phyloP scores from a whole-genome alignment of 2,113 vertebrate genomes.

The Cyprinodon tularosa region DNA sequence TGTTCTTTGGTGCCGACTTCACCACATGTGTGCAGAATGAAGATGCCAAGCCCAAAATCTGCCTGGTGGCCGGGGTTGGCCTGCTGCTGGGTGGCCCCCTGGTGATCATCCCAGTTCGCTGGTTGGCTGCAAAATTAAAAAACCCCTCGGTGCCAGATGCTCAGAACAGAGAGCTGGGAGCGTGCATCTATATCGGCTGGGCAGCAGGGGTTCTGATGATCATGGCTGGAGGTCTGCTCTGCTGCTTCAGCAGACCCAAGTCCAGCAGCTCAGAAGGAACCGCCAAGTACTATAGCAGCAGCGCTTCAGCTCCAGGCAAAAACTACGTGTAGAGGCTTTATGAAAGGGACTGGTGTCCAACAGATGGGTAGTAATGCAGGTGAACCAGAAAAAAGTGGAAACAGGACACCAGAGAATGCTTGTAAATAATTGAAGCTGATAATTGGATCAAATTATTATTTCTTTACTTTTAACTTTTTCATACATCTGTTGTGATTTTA shows the following conservation, averaged over 20 bases:
- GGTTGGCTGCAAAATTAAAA: slow-evolving; percentile 11
- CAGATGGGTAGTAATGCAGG: neutral
- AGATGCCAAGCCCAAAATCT: slow-evolving; percentile 76
- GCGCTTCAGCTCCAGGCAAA: slow-evolving; percentile 64
- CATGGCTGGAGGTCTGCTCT: slow-evolving; percentile 78
- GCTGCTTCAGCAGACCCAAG: slow-evolving; percentile 77
- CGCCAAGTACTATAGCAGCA: slow-evolving; percentile 79
- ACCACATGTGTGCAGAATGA: slow-evolving; percentile 80
- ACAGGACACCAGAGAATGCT: no score
- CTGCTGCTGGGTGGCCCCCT: slow-evolving; percentile 75
- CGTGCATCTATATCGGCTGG: slow-evolving; percentile 82
- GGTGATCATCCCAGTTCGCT: slow-evolving; percentile 79
- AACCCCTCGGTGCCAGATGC: rapidly evolving
- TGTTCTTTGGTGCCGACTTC: slow-evolving; percentile 79
- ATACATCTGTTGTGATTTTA: no score
- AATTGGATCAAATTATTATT: no score
- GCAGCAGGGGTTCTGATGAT: slow-evolving; percentile 73
- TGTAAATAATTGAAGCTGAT: no score
- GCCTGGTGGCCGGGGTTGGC: slow-evolving; percentile 69
- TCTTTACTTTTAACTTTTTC: no score
- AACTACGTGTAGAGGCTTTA: slow-evolving; percentile 74
- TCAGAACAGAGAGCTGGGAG: slow-evolving; percentile 75
- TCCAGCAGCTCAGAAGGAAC: slow-evolving; percentile 60
- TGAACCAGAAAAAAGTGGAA: no score
- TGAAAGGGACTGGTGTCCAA: slow-evolving; percentile 13